A percentile compares a stretch with the other conserved stretches of the same genome.
Evolutionary conservation across 1,140 invertebrate species (phyloP).

Genomic region (Druon quercuslanigerum): DNA sequence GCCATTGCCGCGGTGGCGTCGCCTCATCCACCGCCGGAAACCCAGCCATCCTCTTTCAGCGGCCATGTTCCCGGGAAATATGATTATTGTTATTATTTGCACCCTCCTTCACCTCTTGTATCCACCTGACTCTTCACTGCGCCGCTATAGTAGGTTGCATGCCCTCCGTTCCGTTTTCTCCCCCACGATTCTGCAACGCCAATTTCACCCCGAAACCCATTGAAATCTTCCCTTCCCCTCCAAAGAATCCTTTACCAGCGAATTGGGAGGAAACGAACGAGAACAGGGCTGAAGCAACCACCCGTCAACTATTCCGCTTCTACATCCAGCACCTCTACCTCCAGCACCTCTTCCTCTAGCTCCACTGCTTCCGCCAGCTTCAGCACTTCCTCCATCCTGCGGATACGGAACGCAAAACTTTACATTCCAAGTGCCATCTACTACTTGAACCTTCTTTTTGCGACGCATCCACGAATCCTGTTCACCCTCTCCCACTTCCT

Average conservation of each 20-base stretch:
- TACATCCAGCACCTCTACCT: constrained; percentile 25
- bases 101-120: constrained; percentile 65
- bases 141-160: constrained; percentile 30
- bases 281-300: constrained; percentile 66
- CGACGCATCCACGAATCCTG: constrained; percentile 54
- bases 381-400: constrained; percentile 45
- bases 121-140: constrained; percentile 37
- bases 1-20: constrained; percentile 50
- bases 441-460: constrained; percentile 56
- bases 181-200: constrained; percentile 66
- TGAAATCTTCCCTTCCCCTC: constrained; percentile 45
- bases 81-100: constrained; percentile 77
- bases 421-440: constrained; percentile 64
- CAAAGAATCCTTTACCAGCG: constrained; percentile 54
- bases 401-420: constrained; percentile 63
- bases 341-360: not conserved
- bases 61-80: constrained; percentile 75
- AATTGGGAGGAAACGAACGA: constrained; percentile 71
- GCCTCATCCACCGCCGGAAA: constrained; percentile 51
- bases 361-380: constrained; percentile 9
- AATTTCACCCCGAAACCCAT: constrained; percentile 51
- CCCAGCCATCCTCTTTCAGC: constrained; percentile 72
- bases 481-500: constrained; percentile 49
- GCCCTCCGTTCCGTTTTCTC: constrained; percentile 29
- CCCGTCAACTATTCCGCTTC: constrained; percentile 61